Evolutionary conservation across 2,113 vertebrate genomes (phyloP).

Genomic region (rat (Rattus norvegicus)): GRCr8 NC_086033.1:98443501-98444000

Average conservation of each 20-base stretch:
- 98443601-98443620: not conserved
- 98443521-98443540: not conserved
- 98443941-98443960: not conserved
- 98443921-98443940: not conserved
- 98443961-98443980: not conserved
- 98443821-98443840: constrained; percentile 1
- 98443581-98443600: not conserved
- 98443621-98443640: not conserved
- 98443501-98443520: no score
- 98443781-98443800: not conserved
- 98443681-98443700: not conserved
- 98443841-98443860: not conserved
- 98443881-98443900: not conserved
- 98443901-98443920: not conserved
- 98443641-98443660: not conserved
- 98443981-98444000: not conserved
- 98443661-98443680: not conserved
- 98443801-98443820: not conserved
- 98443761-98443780: not conserved
- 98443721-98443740: not conserved
- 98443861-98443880: not conserved
- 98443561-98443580: not conserved
- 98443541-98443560: not conserved
- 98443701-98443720: not conserved
- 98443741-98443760: not conserved